Evolutionary conservation across 2,797 vertebrate genomes (phyloP).

Genomic region (Rhinatrema bivittatum): DNA sequence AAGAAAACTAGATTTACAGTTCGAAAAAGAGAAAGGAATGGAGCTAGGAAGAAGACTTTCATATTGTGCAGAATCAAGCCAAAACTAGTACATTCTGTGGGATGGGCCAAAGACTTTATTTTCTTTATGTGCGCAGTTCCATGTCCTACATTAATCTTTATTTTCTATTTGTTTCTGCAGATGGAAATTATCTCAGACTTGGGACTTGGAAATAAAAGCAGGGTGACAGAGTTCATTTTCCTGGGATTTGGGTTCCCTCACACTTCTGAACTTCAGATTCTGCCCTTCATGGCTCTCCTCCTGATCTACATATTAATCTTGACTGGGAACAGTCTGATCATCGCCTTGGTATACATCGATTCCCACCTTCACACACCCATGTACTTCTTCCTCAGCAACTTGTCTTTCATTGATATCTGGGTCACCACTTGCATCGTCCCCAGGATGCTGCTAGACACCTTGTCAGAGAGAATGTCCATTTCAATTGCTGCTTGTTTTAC

Average conservation of each 20-base stretch:
- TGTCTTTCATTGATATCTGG: conserved; percentile 53
- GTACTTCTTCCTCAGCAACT: conserved; percentile 37
- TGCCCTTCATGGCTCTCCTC: conserved; percentile 25
- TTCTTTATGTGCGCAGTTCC: too few species aligned
- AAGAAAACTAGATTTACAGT: too few species aligned
- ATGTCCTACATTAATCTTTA: too few species aligned
- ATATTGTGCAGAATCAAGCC: too few species aligned
- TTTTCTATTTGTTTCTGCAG: too few species aligned
- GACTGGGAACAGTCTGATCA: conserved; percentile 19
- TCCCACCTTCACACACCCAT: conserved; percentile 25
- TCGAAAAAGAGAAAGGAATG: too few species aligned
- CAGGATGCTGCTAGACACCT: conserved; percentile 26
- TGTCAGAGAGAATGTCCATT: conserved; percentile 19
- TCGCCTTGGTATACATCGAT: conserved; percentile 16
- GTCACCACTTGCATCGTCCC: conserved; percentile 43
- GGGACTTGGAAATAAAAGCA: conserved; percentile 8
- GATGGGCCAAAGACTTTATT: too few species aligned
- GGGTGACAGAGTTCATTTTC: conserved; percentile 22
- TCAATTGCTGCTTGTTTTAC: conserved; percentile 43
- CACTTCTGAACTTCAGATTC: neutral
- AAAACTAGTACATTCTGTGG: too few species aligned
- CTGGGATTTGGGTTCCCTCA: conserved; percentile 12
- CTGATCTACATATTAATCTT: conserved; percentile 23
- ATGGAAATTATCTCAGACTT: neutral
- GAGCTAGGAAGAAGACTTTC: too few species aligned